Evolutionary conservation across 2,888 invertebrate species (phyloP), one percentile per base, ranked within the genome.

Genomic region (Pachliopta kotzebuea): DNA sequence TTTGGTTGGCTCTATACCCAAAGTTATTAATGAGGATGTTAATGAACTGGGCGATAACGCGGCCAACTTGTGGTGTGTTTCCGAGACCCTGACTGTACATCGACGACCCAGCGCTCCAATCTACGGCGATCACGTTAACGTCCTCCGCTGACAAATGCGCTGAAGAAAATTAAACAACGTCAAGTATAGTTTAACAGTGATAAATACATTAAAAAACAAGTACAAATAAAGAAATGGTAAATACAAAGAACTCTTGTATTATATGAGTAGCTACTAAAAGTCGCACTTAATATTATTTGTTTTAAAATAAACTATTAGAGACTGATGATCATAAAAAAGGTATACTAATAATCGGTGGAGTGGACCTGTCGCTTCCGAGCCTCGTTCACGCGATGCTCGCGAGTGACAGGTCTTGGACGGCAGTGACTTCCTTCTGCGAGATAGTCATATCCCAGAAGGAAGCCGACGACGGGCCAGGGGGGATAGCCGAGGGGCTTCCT

Each of bases 111-210:
- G 26, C 29, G 58, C 85, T 86, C 90, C 90, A 92, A 76, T 92
- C 92, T 0, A 92, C 79, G 3, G 87, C 84, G 20, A 92, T 65
- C 0, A 92, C 58, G 72, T 92, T 92, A 1, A 85, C 84, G 63
- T 91, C 78, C 8, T 76, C 81, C 7, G 74, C 74, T 2, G 49
- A 50, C 0, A 92, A 70, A 56, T 84, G 79, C 55, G 80, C 92
- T 92, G 74, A 14, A 78, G 80, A 59, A n/a, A 45, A 45, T 45
- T 6, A 45, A 45, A 37, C 2, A 37, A 11, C 45, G 8, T 45
- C 18, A 45, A 45, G 45, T 45, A n/a, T n/a, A 45, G 11, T n/a
- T n/a, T 18, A n/a, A n/a, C 6, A 45, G 18, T 18, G 2, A 42
- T 4, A n/a, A 45, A 45, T 2, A 14, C 0, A 45, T 6, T 18